Evolutionary conservation across 1,140 invertebrate species (phyloP).

Genomic region (Zaprionus tsacasi): DNA sequence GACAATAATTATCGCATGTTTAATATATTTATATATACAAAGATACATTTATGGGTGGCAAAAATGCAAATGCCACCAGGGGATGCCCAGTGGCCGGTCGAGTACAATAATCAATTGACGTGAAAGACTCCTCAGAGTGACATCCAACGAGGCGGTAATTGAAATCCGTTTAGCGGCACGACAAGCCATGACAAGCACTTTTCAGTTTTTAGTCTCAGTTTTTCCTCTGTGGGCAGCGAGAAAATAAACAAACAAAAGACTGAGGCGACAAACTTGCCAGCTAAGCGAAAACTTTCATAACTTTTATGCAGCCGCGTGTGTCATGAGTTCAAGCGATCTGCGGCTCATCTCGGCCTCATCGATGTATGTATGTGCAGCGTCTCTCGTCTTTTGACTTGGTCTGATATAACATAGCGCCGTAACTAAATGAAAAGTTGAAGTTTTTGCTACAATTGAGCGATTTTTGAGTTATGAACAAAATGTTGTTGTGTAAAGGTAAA

Average conservation of each 20-base stretch:
- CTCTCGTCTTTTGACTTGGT: slow-evolving; percentile 23
- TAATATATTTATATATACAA: background rate
- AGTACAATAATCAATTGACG: slow-evolving; percentile 1
- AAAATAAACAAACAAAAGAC: slow-evolving; percentile 59
- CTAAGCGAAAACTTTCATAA: slow-evolving; percentile 54
- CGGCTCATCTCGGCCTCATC: slow-evolving; percentile 6
- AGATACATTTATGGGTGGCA: background rate
- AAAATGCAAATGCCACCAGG: slow-evolving; percentile 25
- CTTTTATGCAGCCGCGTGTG: slow-evolving; percentile 29
- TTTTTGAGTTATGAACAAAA: slow-evolving; percentile 60
- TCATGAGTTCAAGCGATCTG: slow-evolving; percentile 20
- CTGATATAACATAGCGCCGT: slow-evolving; percentile 34
- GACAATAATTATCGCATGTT: background rate
- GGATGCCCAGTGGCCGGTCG: background rate
- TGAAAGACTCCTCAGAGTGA: background rate
- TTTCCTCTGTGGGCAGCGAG: background rate
- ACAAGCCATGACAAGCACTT: slow-evolving; percentile 36
- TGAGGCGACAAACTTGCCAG: slow-evolving; percentile 63
- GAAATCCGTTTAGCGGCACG: slow-evolving; percentile 45
- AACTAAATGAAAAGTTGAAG: slow-evolving; percentile 36
- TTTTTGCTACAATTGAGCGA: slow-evolving; percentile 71
- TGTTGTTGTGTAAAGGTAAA: slow-evolving; percentile 25
- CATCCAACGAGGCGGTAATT: slow-evolving; percentile 20
- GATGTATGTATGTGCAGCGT: slow-evolving; percentile 5
- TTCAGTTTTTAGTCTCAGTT: background rate